Conservation (phyloP, 2,888 invertebrate species). For the Microctonus brassicae region DNA sequence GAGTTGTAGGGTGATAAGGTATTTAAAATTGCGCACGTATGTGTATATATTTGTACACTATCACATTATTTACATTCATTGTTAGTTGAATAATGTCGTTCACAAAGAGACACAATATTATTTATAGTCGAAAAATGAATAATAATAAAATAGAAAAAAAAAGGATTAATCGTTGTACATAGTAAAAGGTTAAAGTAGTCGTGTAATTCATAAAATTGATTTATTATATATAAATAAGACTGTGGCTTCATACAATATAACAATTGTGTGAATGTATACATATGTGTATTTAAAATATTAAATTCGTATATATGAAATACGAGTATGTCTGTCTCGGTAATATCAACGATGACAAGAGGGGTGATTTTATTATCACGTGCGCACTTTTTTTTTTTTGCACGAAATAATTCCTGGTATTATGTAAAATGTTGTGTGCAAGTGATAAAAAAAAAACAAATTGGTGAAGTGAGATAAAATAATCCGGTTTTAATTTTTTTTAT, state of each 20-base stretch:
- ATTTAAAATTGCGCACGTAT: constrained; percentile 16
- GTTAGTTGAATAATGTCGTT: constrained; percentile 18
- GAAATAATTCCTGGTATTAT: constrained; percentile 6
- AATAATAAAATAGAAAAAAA: constrained; percentile 14
- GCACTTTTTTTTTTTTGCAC: constrained; percentile 19
- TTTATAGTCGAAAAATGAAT: background rate
- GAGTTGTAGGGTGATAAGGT: constrained; percentile 18
- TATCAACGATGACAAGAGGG: constrained; percentile 23
- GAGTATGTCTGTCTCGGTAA: constrained; percentile 21
- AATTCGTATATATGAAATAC: constrained; percentile 7
- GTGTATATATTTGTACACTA: too few species aligned
- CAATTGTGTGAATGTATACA: constrained; percentile 28
- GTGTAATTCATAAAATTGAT: constrained; percentile 54
- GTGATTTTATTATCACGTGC: constrained; percentile 43
- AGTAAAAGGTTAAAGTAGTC: constrained; percentile 22
- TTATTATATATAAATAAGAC: constrained; percentile 40
- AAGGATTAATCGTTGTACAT: constrained; percentile 46
- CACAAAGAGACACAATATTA: constrained; percentile 22
- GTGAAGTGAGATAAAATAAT: constrained; percentile 39
- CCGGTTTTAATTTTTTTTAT: constrained; percentile 22
- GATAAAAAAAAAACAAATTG: background rate
- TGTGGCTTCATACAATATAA: constrained; percentile 27
- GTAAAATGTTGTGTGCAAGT: background rate
- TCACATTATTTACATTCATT: constrained; percentile 21
- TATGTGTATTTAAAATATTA: too few species aligned